phyloP scores from a whole-genome alignment of 2,797 vertebrate genomes.

The Prunella strophiata region DNA sequence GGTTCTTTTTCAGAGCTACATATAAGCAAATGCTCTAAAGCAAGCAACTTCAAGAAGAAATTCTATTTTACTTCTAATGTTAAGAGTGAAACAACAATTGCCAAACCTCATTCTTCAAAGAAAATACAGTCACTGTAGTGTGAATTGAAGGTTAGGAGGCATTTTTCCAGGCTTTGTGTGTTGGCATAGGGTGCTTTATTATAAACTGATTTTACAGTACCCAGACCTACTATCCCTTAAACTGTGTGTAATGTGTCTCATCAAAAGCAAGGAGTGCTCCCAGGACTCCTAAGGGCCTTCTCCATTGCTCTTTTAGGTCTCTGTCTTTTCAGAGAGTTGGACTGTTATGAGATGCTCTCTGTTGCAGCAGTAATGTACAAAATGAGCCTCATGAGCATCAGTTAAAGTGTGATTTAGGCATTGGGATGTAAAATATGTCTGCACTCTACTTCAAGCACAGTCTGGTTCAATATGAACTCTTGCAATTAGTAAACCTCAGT shows the following conservation, averaged over 20 bases:
- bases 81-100: neutral
- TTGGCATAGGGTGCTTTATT: neutral
- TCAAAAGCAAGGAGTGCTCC: neutral
- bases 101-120: neutral
- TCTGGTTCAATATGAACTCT: neutral
- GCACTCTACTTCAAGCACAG: neutral
- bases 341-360: neutral
- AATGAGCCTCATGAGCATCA: neutral
- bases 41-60: neutral
- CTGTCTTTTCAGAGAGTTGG: neutral
- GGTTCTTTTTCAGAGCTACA: neutral
- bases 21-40: neutral
- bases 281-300: neutral
- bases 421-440: neutral
- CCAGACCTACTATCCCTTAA: neutral
- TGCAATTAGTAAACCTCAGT: neutral
- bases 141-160: neutral
- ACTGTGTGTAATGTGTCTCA: neutral
- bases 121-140: neutral
- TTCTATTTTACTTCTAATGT: neutral
- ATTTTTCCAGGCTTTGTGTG: neutral
- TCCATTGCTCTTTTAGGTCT: neutral
- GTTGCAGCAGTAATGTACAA: neutral
- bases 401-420: neutral
- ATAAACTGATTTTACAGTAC: neutral